Base-by-base conservation (phyloP, 2,797 vertebrate genomes). In the Mormyrops attenuatus region DNA sequence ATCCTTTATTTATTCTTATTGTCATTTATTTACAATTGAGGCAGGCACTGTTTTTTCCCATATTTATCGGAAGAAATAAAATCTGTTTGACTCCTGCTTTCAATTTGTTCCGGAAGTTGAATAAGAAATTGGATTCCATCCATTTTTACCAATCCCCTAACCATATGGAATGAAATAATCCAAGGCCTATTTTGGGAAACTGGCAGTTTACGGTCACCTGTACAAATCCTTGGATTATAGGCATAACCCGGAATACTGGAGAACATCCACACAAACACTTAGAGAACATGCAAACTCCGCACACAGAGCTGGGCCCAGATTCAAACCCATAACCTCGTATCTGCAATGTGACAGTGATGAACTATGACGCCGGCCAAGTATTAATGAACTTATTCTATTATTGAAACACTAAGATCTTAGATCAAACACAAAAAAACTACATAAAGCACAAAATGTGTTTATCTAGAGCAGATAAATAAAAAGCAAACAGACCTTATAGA, bases 221-320 rank as follows among this genome's bases (percentile, higher is more conserved):
- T 82, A n/a, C 77, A 82, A 82, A 17, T 47, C 77, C 41, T 82
- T 82, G 77, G 8, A 82, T 82, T 82, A 82, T n/a, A 82, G 17
- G 41, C 77, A 82, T 7, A 82, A 82, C 38, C 38, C 17, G 7
- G 17, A 82, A 47, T 47, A 47, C 77, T 47, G 41, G 77, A 82
- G 77, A 82, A 73, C 69, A 73, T 73, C 69, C 69, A 73, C 69
- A 73, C 69, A 73, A 73, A 73, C 69, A 73, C 69, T 73, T 73
- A 73, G 30, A 73, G 69, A 73, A 82, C 38, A 82, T 82, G 77
- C 77, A 82, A 82, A 82, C 41, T 82, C 77, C 1, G 38, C 73
- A 82, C 77, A 47, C 41, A 82, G 41, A 82, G 38, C 41, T 44
- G 41, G 77, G 7, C 41, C 34, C 41, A 47, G 38, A 82, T 22